A percentile compares a stretch with the other conserved stretches of the same genome.
Conservation (phyloP, 2,113 vertebrate genomes). For the Myrmophylax atrothorax region DNA sequence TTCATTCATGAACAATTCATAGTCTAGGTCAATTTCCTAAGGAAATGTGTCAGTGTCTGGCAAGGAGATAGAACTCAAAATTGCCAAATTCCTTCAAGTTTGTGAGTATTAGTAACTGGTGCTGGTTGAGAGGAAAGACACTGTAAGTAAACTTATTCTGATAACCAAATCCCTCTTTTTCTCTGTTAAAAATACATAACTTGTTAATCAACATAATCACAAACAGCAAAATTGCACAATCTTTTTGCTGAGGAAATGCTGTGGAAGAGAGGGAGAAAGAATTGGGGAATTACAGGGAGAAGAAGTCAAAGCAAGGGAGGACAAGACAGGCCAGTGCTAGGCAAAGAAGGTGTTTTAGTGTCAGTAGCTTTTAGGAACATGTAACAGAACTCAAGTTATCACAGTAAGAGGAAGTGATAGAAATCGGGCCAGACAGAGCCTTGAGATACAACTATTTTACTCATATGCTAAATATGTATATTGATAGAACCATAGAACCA, state of each 20-base stretch:
- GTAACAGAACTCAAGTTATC: not conserved
- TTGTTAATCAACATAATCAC: not conserved
- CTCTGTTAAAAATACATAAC: not conserved
- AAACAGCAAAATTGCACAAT: not conserved
- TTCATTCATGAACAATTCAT: not conserved
- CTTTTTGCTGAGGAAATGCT: not conserved
- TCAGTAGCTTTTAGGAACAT: not conserved
- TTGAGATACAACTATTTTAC: not conserved
- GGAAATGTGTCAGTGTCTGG: not conserved
- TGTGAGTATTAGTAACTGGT: not conserved
- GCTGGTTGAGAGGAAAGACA: not conserved
- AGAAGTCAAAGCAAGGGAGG: not conserved
- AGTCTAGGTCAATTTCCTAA: not conserved
- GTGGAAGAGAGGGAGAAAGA: not conserved
- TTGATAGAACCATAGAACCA: not conserved
- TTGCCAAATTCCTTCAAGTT: not conserved
- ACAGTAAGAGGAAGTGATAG: not conserved
- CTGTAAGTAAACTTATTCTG: not conserved
- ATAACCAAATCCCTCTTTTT: not conserved
- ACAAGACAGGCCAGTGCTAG: not conserved
- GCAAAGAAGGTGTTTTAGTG: not conserved
- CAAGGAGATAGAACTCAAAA: not conserved
- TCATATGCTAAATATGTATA: not conserved
- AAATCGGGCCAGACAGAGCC: not conserved
- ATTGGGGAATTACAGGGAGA: not conserved